Conservation (phyloP, 2,797 vertebrate genomes). For the Triplophysa yarkandensis region DNA sequence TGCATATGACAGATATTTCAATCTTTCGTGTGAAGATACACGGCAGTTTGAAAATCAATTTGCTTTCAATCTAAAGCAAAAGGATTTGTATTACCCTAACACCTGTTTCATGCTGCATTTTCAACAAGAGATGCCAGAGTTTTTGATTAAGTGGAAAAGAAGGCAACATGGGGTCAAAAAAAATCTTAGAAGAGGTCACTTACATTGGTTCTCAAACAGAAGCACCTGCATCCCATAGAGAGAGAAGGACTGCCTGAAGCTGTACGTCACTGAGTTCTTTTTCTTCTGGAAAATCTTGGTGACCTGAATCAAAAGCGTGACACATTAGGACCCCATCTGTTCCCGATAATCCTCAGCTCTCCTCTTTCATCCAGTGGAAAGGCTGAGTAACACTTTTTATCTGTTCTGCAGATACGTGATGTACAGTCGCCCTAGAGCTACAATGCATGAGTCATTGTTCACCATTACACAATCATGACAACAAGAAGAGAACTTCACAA, state of each 20-base stretch:
- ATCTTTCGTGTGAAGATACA: constrained; percentile 9
- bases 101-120: not conserved
- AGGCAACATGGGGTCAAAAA: not conserved
- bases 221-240: constrained; percentile 95
- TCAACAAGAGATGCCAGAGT: not conserved
- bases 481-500: constrained; percentile 14
- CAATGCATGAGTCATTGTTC: constrained; percentile 10
- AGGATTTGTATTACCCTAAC: not conserved
- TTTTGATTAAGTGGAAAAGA: not conserved
- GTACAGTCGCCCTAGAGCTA: constrained; percentile 18
- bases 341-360: constrained; percentile 23
- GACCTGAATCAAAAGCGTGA: constrained; percentile 75
- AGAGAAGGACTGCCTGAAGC: constrained; percentile 96
- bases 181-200: constrained; percentile 62
- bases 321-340: constrained; percentile 49
- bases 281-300: constrained; percentile 99
- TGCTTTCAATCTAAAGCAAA: constrained; percentile 17
- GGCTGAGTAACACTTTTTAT: constrained; percentile 40
- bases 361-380: constrained; percentile 22
- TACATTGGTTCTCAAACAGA: constrained; percentile 96
- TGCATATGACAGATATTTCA: not conserved
- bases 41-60: not conserved
- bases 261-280: constrained; percentile 97
- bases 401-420: not conserved
- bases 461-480: constrained; percentile 8